These are phyloP conservation scores for Phaedon cochleariae DNA, from an alignment of 2,888 invertebrate genomes.

Conservation along the genomic window DNA sequence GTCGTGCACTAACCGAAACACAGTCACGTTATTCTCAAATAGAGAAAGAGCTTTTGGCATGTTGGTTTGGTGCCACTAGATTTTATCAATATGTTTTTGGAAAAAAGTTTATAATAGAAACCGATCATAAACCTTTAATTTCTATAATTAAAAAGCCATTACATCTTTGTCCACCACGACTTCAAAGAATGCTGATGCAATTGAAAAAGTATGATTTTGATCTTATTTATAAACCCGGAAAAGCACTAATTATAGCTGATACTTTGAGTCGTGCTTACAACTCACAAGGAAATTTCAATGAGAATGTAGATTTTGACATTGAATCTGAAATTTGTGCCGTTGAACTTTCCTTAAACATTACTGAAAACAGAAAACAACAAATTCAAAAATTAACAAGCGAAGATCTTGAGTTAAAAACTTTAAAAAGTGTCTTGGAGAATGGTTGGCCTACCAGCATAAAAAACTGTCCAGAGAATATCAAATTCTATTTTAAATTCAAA, in stretches of 20 bases:
- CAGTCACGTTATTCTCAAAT: slow-evolving; percentile 24
- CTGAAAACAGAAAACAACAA: not conserved
- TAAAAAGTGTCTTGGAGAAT: not conserved
- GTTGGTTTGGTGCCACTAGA: slow-evolving; percentile 34
- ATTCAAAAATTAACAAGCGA: not conserved
- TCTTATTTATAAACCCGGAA: slow-evolving; percentile 22
- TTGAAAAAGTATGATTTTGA: no score
- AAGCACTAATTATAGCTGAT: slow-evolving; percentile 19
- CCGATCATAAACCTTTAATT: no score
- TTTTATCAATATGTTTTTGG: no score
- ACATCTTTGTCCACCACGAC: slow-evolving; percentile 8
- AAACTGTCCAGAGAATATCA: not conserved
- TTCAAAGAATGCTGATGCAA: slow-evolving; percentile 23
- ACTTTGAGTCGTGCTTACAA: slow-evolving; percentile 15
- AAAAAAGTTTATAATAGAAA: no score
- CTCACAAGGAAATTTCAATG: slow-evolving; percentile 14
- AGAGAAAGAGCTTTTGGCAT: slow-evolving; percentile 42
- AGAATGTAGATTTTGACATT: slow-evolving; percentile 3
- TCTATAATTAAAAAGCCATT: slow-evolving; percentile 20
- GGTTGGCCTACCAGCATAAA: not conserved
- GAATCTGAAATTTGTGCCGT: not conserved
- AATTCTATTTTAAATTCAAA: slow-evolving; percentile 10
- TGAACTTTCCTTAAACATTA: not conserved
- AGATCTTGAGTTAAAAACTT: not conserved
- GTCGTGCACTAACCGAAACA: not conserved